A percentile compares a stretch with the other conserved stretches of the same genome.
Evolutionary conservation across 2,888 invertebrate genomes (phyloP).

Genomic region (Calameuta idolon): DNA sequence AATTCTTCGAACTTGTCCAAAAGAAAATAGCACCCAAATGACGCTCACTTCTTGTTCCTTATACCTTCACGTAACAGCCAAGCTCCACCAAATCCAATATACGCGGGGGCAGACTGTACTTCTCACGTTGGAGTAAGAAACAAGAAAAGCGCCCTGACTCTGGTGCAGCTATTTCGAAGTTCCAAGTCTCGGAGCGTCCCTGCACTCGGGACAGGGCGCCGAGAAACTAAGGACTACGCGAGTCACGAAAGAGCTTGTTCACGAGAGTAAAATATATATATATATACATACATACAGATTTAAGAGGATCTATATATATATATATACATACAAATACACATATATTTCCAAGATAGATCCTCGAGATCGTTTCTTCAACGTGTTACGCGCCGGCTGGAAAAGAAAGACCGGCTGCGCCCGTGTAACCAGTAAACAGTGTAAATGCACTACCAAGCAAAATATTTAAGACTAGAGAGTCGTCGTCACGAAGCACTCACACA

Average conservation of each 20-base stretch:
- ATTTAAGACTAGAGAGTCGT: conserved; percentile 1
- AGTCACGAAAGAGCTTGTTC: not conserved
- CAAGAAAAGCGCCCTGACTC: not conserved
- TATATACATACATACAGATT: too few species aligned
- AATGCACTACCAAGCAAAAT: conserved; percentile 21
- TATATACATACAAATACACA: not conserved
- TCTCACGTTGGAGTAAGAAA: not conserved
- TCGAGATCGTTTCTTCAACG: not conserved
- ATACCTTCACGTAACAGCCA: not conserved
- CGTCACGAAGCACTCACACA: conserved; percentile 8
- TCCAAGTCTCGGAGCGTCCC: not conserved
- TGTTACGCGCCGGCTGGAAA: not conserved
- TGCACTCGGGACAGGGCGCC: not conserved
- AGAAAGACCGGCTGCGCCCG: not conserved
- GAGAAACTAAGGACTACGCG: not conserved
- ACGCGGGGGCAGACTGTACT: not conserved
- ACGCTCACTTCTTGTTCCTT: not conserved
- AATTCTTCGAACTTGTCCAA: not conserved
- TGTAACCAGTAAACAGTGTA: conserved; percentile 6
- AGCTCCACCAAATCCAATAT: not conserved
- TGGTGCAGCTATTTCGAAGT: not conserved
- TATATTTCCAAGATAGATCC: not conserved
- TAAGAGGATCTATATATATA: too few species aligned
- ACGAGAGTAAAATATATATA: not conserved
- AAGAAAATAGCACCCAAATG: not conserved